Conservation (phyloP, 2,888 invertebrate species). For the Mesochorus sp. region DNA sequence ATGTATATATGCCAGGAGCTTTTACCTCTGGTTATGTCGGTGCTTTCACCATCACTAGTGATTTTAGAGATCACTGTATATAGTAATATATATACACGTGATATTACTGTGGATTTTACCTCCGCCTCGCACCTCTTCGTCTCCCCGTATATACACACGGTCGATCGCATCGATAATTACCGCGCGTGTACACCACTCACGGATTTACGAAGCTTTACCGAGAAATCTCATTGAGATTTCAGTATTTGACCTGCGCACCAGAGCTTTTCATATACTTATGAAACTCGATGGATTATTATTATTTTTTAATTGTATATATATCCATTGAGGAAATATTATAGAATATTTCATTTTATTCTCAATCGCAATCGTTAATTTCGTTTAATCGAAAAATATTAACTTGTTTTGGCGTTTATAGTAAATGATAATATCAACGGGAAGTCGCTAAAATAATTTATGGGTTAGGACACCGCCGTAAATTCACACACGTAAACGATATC, state of each 20-base stretch:
- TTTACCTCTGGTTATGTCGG: slow-evolving; percentile 26
- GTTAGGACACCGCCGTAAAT: slow-evolving; percentile 4
- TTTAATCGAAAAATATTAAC: slow-evolving; percentile 16
- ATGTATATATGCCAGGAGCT: neutral
- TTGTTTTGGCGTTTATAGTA: neutral
- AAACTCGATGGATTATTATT: too few species aligned
- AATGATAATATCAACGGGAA: slow-evolving; percentile 1
- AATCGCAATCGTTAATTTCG: neutral
- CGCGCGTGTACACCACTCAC: slow-evolving; percentile 1
- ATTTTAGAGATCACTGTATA: neutral
- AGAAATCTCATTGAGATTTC: slow-evolving; percentile 26
- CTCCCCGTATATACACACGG: neutral
- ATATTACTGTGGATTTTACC: neutral
- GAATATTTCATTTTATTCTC: neutral
- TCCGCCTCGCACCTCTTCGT: neutral
- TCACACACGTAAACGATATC: neutral
- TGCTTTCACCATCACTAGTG: neutral
- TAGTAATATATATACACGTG: neutral
- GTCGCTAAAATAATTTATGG: slow-evolving; percentile 6
- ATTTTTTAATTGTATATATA: too few species aligned
- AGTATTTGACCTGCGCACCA: neutral
- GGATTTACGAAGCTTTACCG: slow-evolving; percentile 19
- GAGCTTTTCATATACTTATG: too few species aligned
- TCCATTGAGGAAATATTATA: too few species aligned
- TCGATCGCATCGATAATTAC: slow-evolving; percentile 42